Evolutionary conservation across 2,888 invertebrate genomes (phyloP), one percentile per base, ranked within the genome.

Genomic region (Cryptocephalus moraei): DNA sequence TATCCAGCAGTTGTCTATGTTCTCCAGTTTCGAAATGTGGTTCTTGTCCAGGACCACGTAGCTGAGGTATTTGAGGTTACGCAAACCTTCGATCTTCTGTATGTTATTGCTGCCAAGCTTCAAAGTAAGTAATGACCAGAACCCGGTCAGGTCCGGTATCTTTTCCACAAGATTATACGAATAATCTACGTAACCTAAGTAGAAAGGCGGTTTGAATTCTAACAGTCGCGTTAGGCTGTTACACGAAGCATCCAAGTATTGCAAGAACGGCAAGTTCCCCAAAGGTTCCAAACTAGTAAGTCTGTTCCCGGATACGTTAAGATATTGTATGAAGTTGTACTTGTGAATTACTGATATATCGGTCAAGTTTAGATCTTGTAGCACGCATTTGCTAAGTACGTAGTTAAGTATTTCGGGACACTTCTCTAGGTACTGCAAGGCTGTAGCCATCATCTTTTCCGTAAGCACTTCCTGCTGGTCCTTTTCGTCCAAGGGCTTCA

Each of bases 41-140:
- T 22, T 22, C 22, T 22, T 22, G 22, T 22, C 22, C 22, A 22
- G 22, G 22, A 22, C 22, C 6, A 22, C 22, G 6, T 22, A 22
- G 22, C 6, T 22, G 2, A 22, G 22, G 6, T 22, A 79, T 79
- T 69, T 75, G 46, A 81, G 70, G 51, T 66, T 73, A 46, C 75
- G 65, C 32, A 81, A 61, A 13, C 80, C 80, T 44, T 60, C 66
- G 45, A 82, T 80, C 46, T 55, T 56, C 53, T 72, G 73, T 45
- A 82, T 80, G 43, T 73, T 70, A 61, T 82, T 82, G 56, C 79
- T 75, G 0, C 81, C 78, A 47, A 82, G 62, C 66, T 81, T 75
- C 47, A 82, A 68, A 44, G 75, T 65, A 1, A 77, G 74, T 4
- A 82, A 71, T 6, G 81, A 79, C 82, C 82, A 82, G 62, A 80